Evolutionary conservation across 2,797 vertebrate species (phyloP).

Genomic region (Aplochiton taeniatus): DNA sequence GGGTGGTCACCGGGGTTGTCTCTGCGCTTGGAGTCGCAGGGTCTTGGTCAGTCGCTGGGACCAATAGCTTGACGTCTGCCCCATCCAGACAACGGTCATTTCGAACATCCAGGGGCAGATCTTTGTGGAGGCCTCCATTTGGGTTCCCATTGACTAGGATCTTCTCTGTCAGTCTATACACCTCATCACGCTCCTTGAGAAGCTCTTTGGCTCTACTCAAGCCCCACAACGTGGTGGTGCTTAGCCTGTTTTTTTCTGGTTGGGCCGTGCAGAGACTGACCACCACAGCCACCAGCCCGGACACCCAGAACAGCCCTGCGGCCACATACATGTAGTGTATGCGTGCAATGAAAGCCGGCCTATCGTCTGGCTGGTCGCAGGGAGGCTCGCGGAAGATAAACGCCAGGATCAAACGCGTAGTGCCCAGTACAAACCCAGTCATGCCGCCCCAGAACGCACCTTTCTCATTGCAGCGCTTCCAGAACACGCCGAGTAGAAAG

Average conservation of each 20-base stretch:
- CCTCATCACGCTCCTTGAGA: conserved; percentile 67
- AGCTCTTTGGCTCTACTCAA: conserved; percentile 65
- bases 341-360: conserved; percentile 85
- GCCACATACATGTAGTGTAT: conserved; percentile 98
- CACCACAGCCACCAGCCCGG: conserved; percentile 83
- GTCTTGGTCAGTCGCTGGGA: conserved; percentile 77
- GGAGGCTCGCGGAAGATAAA: conserved; percentile 90
- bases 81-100: conserved; percentile 77
- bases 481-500: conserved; percentile 95
- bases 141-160: conserved; percentile 52
- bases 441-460: conserved; percentile 96
- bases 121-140: conserved; percentile 65
- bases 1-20: conserved; percentile 82
- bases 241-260: conserved; percentile 83
- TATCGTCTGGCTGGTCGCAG: conserved; percentile 88
- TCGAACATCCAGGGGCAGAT: conserved; percentile 70
- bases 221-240: conserved; percentile 91
- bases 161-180: conserved; percentile 72
- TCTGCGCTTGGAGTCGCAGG: conserved; percentile 81
- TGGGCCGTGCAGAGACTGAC: conserved; percentile 90
- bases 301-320: conserved; percentile 91
- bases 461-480: conserved; percentile 93
- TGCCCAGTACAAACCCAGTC: conserved; percentile 86
- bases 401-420: conserved; percentile 83
- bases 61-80: conserved; percentile 84